Percentiles rank a stretch among this genome's conserved stretches.
These are phyloP conservation scores for Callionymus lyra DNA, from an alignment of 2,113 vertebrate species.

Conservation along the genomic window DNA sequence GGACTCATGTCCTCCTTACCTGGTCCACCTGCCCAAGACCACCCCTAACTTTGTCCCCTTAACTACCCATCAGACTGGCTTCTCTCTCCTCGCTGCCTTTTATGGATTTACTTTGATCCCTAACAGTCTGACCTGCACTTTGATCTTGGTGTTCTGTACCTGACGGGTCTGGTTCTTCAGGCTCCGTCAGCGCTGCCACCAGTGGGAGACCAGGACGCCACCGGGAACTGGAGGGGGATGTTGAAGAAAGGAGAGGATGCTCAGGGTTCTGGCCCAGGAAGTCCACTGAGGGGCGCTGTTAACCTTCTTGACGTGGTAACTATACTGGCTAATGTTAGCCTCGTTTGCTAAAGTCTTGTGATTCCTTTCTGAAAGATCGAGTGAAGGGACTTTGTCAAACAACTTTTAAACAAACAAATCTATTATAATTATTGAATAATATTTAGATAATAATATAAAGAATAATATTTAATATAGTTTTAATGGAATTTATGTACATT, in stretches of 20 bases:
- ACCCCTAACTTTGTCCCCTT: neutral
- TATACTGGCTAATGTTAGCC: too few species aligned
- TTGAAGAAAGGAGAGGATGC: slow-evolving; percentile 89
- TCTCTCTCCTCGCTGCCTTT: neutral
- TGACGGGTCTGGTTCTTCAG: slow-evolving; percentile 13
- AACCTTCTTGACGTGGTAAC: slow-evolving; percentile 93
- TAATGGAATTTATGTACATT: too few species aligned
- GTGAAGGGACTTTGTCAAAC: too few species aligned
- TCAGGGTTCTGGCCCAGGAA: slow-evolving; percentile 72
- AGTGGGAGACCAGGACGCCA: slow-evolving; percentile 67
- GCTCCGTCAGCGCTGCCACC: slow-evolving; percentile 52
- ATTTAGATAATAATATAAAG: too few species aligned
- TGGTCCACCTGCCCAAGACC: slow-evolving; percentile 4
- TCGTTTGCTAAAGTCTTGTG: too few species aligned
- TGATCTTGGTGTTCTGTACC: too few species aligned
- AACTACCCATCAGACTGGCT: neutral
- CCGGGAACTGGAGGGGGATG: slow-evolving; percentile 92
- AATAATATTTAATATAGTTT: too few species aligned
- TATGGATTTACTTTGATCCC: neutral
- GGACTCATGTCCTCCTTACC: slow-evolving; percentile 14
- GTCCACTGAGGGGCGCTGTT: slow-evolving; percentile 86
- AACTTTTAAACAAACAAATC: too few species aligned
- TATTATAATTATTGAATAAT: too few species aligned
- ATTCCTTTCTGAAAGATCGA: too few species aligned
- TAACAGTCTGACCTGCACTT: too few species aligned